These are phyloP conservation scores for Liparis tanakae DNA, from an alignment of 2,797 vertebrate genomes.

Conservation along the genomic window DNA sequence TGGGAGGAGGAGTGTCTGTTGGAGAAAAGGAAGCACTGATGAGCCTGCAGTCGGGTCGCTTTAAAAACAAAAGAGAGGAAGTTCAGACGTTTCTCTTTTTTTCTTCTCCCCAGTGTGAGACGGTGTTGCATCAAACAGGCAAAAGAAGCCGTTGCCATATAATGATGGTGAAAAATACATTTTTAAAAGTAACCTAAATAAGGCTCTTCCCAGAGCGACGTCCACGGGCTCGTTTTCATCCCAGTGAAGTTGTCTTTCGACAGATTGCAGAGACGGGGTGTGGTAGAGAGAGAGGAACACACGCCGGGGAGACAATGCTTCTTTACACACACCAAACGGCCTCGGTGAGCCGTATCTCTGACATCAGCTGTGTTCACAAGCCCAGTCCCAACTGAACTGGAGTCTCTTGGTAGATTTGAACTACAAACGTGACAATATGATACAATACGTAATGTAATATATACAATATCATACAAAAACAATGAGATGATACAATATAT, in stretches of 20 bases:
- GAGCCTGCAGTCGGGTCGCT: constrained; percentile 22
- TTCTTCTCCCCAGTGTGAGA: constrained; percentile 2
- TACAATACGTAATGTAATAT: neutral
- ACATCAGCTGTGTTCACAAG: neutral
- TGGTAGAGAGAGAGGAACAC: constrained; percentile 4
- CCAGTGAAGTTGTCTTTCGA: neutral
- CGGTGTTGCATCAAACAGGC: constrained; percentile 15
- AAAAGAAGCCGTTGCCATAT: constrained; percentile 13
- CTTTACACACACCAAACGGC: neutral
- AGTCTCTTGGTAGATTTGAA: neutral
- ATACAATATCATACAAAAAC: too few species aligned
- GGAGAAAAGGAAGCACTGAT: constrained; percentile 14
- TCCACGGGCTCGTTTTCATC: constrained; percentile 1
- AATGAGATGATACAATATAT: too few species aligned
- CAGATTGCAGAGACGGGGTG: constrained; percentile 12
- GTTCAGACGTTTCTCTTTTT: constrained; percentile 57
- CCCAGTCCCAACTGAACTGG: neutral
- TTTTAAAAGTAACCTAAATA: constrained; percentile 27
- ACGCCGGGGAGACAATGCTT: neutral
- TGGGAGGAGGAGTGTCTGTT: constrained; percentile 36
- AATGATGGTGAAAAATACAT: constrained; percentile 29
- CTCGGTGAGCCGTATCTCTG: neutral
- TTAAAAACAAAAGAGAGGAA: constrained; percentile 52
- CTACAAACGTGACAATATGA: neutral
- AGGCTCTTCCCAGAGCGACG: neutral